These are phyloP conservation scores for Andrena marginata DNA, from an alignment of 2,888 invertebrate genomes.

Conservation along the genomic window DNA sequence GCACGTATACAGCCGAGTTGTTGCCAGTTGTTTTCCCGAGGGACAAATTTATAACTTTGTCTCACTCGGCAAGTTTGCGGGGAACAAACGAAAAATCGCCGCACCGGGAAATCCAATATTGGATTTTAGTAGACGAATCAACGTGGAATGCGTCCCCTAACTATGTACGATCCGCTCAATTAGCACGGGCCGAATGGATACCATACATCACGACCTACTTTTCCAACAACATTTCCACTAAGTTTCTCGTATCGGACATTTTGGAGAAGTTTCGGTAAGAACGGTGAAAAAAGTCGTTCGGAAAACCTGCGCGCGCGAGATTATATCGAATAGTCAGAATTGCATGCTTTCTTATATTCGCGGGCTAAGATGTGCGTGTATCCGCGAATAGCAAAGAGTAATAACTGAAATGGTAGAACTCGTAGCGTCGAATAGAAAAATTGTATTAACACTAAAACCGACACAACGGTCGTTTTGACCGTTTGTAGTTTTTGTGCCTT, in stretches of 20 bases:
- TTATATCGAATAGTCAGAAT: neutral
- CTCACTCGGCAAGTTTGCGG: conserved; percentile 63
- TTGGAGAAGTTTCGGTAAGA: conserved; percentile 23
- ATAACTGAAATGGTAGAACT: neutral
- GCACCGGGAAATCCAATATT: conserved; percentile 31
- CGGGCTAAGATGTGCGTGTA: conserved; percentile 31
- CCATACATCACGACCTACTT: conserved; percentile 59
- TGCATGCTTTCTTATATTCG: conserved; percentile 15
- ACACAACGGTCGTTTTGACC: too few relatives aligned
- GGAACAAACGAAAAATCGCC: conserved; percentile 56
- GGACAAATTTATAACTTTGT: conserved; percentile 75
- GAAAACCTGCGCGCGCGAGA: neutral
- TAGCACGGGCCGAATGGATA: conserved; percentile 59
- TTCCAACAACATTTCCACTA: conserved; percentile 52
- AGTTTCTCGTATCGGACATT: conserved; percentile 53
- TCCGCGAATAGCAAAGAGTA: conserved; percentile 22
- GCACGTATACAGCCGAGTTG: conserved; percentile 44
- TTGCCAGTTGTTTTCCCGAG: conserved; percentile 75
- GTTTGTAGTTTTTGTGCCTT: too few relatives aligned
- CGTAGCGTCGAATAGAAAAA: neutral
- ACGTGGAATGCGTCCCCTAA: conserved; percentile 23
- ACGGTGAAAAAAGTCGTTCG: conserved; percentile 9
- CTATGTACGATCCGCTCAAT: conserved; percentile 62
- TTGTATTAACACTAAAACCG: neutral
- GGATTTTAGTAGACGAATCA: conserved; percentile 35